These are phyloP conservation scores for Garra rufa DNA, from an alignment of 2,113 vertebrate genomes.

Conservation along the genomic window DNA sequence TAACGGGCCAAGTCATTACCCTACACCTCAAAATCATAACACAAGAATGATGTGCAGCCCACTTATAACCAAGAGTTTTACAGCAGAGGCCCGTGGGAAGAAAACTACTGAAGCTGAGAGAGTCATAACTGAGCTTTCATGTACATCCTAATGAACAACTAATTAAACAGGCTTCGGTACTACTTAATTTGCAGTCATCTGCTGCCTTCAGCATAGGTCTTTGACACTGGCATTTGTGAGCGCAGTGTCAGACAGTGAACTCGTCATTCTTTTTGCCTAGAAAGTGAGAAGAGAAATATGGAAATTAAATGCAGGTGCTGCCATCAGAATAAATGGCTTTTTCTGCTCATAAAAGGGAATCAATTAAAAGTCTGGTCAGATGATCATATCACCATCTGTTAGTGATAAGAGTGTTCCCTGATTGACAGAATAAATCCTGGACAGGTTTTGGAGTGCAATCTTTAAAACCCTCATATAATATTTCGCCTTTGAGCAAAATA, in stretches of 20 bases:
- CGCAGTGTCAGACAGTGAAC: background rate
- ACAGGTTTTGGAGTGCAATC: background rate
- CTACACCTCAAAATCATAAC: conserved; percentile 8
- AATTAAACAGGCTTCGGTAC: background rate
- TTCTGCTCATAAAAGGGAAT: background rate
- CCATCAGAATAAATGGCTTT: background rate
- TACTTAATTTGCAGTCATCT: background rate
- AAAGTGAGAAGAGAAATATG: background rate
- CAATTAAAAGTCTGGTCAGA: background rate
- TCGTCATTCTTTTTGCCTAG: background rate
- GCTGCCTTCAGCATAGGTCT: background rate
- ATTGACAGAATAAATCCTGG: background rate
- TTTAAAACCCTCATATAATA: background rate
- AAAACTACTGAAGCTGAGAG: background rate
- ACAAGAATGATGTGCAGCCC: background rate
- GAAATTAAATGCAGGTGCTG: background rate
- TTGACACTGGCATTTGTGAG: background rate
- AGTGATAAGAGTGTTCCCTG: background rate
- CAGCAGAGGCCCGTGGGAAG: background rate
- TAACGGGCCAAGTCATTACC: conserved; percentile 5
- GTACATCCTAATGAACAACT: background rate
- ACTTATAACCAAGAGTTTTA: background rate
- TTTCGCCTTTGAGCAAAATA: conserved; percentile 1
- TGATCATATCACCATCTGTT: background rate
- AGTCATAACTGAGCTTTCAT: background rate